These are phyloP conservation scores for Caenorhabditis drosophilae DNA, from an alignment of 2,888 invertebrate species.

Conservation along the genomic window DNA sequence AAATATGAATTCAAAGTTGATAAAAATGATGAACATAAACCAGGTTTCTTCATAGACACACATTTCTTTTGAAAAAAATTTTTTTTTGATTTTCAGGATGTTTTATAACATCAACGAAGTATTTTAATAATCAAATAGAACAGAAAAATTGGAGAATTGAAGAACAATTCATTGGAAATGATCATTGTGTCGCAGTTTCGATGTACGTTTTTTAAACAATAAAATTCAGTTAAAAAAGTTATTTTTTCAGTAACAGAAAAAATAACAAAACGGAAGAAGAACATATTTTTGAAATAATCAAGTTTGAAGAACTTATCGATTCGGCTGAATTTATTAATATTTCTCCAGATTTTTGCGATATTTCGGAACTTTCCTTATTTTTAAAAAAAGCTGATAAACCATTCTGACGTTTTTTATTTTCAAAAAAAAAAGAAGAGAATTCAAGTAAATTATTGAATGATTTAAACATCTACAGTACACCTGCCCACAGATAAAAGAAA, in stretches of 20 bases:
- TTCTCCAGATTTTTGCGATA: conserved; percentile 12
- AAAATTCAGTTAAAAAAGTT: background rate
- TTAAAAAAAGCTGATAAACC: conserved; percentile 34
- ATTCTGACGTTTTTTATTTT: conserved; percentile 14
- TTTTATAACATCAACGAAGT: conserved; percentile 55
- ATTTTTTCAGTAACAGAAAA: background rate
- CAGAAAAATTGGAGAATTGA: conserved; percentile 63
- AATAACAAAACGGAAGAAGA: background rate
- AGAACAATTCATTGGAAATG: conserved; percentile 59
- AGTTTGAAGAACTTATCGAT: conserved; percentile 27
- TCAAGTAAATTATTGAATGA: background rate
- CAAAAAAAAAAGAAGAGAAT: conserved; percentile 2
- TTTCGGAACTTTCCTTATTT: conserved; percentile 28
- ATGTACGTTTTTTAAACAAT: conserved; percentile 11
- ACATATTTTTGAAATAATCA: conserved; percentile 14
- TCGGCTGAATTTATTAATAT: conserved; percentile 24
- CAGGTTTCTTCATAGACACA: conserved; percentile 48
- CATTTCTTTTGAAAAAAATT: too few relatives aligned
- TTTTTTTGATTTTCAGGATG: conserved; percentile 29
- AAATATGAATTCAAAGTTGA: conserved; percentile 57
- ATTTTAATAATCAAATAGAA: conserved; percentile 37
- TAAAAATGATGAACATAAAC: conserved; percentile 36
- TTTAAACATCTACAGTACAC: background rate
- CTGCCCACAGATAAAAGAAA: conserved; percentile 1
- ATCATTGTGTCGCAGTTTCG: conserved; percentile 62